Evolutionary conservation across 2,888 invertebrate genomes (phyloP).

Genomic region (Drosophila seclusa): DNA sequence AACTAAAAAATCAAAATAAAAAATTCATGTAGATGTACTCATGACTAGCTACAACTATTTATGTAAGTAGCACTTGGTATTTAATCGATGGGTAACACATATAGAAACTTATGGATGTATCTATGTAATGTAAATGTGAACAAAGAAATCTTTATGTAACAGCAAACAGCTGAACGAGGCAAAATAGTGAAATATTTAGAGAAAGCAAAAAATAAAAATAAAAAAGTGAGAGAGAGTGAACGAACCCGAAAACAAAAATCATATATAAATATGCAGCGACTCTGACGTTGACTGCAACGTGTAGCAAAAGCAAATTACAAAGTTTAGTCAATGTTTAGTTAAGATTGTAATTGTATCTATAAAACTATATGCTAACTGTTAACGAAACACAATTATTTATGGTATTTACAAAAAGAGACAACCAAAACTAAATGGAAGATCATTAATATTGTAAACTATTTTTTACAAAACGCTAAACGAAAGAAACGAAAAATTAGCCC

Average conservation of each 20-base stretch:
- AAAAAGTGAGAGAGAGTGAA: not conserved
- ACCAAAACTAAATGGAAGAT: slow-evolving; percentile 28
- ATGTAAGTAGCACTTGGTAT: slow-evolving; percentile 42
- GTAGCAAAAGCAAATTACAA: slow-evolving; percentile 75
- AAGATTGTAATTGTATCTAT: slow-evolving; percentile 63
- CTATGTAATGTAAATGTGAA: slow-evolving; percentile 73
- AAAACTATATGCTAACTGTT: slow-evolving; percentile 62
- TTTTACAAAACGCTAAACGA: slow-evolving; percentile 62
- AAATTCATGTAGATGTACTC: slow-evolving; percentile 47
- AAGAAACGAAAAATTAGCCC: slow-evolving; percentile 49
- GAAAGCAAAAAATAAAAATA: slow-evolving; percentile 5
- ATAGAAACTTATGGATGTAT: slow-evolving; percentile 61
- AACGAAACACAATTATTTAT: slow-evolving; percentile 78
- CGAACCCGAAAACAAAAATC: not conserved
- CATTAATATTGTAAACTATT: slow-evolving; percentile 76
- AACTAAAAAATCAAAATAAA: slow-evolving; percentile 3
- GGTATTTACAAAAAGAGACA: slow-evolving; percentile 63
- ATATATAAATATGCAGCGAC: slow-evolving; percentile 39
- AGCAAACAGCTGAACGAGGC: slow-evolving; percentile 27
- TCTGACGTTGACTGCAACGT: slow-evolving; percentile 58
- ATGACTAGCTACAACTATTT: slow-evolving; percentile 44
- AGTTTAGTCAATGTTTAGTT: slow-evolving; percentile 77
- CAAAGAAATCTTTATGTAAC: slow-evolving; percentile 35
- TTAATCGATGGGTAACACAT: slow-evolving; percentile 36
- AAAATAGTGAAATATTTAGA: slow-evolving; percentile 73